Base-by-base conservation (phyloP, 92 coral and sea anemone genomes). In the Bergia sp. region DNA sequence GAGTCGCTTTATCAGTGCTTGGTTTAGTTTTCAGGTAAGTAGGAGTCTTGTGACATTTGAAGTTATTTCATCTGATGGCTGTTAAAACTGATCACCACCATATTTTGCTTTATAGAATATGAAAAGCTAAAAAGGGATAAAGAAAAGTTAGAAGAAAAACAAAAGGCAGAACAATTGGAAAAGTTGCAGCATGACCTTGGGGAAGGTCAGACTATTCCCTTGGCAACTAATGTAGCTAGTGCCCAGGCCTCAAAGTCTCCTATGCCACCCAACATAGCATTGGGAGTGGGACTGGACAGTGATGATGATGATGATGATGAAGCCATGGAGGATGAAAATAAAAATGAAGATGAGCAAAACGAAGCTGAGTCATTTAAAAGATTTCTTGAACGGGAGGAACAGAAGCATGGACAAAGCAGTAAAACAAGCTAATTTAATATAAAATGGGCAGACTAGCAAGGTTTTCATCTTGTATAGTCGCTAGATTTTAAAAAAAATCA, bases 311-410 rank as follows among this genome's bases (percentile, higher is more conserved):
- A 94, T 15, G 92, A 82, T 61, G 91, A 69, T 77, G 93, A 89
- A 23, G 82, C 55, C 29, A 76, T 42, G 73, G 87, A 73, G 9
- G 93, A 76, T 2, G 92, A 92, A 18, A 89, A 85, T 8, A 88
- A 86, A 67, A 94, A 96, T 71, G 96, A 90, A 23, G 96, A 96
- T 73, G 98, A 95, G 66, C 84, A 75, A n/a, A 93, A 92, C 69
- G 99, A 96, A 82, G 93, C 91, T 37, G 95, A 93, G 49, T 96
- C 98, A 38, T 96, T 96, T 82, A 93, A 94, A 82, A 91, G 98
- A 81, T 96, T 93, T 76, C 89, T 96, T 76, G 92, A 92, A 77
- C 82, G 92, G 57, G 94, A 91, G 50, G 89, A 81, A 77, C 72
- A 76, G 55, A 85, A 86, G 64, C 47, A 79, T 40, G 84, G 65